Percentiles rank a stretch among this genome's conserved stretches.
Conservation (phyloP, 2,113 vertebrate species). For the Sinocyclocheilus anshuiensis region DNA sequence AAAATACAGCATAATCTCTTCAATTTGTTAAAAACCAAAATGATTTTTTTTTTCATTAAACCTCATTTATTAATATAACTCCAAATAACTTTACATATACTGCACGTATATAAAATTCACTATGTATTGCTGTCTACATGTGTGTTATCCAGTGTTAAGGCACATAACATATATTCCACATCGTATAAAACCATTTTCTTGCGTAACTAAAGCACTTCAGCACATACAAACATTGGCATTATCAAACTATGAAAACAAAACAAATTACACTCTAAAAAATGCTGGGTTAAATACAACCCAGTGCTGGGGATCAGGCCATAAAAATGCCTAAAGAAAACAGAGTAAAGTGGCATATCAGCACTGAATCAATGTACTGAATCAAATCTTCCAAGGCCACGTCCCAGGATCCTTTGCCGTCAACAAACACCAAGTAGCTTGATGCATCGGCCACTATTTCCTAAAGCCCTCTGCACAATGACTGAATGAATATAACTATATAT, state of each 20-base stretch:
- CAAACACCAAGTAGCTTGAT: background rate
- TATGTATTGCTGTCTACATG: conserved; percentile 49
- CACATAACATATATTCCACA: conserved; percentile 59
- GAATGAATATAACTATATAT: conserved; percentile 1
- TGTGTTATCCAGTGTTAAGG: conserved; percentile 77
- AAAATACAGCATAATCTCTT: background rate
- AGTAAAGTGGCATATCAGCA: no score
- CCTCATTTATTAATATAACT: conserved; percentile 26
- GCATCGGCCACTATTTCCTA: background rate
- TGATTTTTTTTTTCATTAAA: conserved; percentile 16
- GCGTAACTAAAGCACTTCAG: conserved; percentile 10
- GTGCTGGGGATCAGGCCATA: background rate
- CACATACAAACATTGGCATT: background rate
- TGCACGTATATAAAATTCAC: conserved; percentile 21
- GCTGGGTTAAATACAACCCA: no score
- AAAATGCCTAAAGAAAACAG: background rate
- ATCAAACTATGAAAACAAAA: background rate
- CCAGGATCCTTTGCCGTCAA: no score
- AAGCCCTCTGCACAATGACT: background rate
- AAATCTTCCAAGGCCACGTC: no score
- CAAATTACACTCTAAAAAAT: no score
- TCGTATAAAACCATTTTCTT: conserved; percentile 38
- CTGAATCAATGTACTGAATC: no score
- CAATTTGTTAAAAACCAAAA: background rate
- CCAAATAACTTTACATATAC: conserved; percentile 33